Percentiles rank a stretch among this genome's conserved stretches.
These are phyloP conservation scores for Cheilosia pagana DNA, from an alignment of 2,888 invertebrate species.

Conservation along the genomic window DNA sequence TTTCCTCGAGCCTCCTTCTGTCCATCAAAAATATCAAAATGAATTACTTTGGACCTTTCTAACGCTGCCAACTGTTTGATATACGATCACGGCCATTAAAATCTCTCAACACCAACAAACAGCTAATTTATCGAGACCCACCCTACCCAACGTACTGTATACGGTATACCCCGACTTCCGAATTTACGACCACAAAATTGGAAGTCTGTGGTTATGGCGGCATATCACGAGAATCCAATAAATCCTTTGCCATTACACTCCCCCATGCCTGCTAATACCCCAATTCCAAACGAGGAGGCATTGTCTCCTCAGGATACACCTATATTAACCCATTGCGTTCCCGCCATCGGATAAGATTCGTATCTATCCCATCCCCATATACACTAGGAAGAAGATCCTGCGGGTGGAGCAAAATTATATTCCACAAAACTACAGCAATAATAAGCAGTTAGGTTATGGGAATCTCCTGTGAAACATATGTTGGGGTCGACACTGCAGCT, in stretches of 20 bases:
- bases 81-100: slow-evolving; percentile 28
- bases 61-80: slow-evolving; percentile 17
- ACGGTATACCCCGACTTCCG: not conserved
- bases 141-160: not conserved
- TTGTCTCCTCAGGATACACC: slow-evolving; percentile 19
- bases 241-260: slow-evolving; percentile 36
- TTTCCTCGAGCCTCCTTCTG: not conserved
- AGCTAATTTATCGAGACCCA: slow-evolving; percentile 34
- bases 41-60: slow-evolving; percentile 35
- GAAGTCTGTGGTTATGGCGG: slow-evolving; percentile 43
- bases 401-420: slow-evolving; percentile 49
- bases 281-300: not conserved
- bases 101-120: slow-evolving; percentile 45
- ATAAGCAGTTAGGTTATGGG: slow-evolving; percentile 52
- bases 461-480: slow-evolving; percentile 34
- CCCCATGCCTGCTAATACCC: not conserved
- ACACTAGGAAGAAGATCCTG: not conserved
- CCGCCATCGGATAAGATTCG: slow-evolving; percentile 21
- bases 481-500: slow-evolving; percentile 48
- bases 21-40: not conserved
- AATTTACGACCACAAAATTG: slow-evolving; percentile 37
- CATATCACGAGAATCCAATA: slow-evolving; percentile 58
- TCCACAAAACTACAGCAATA: slow-evolving; percentile 48
- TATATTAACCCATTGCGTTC: slow-evolving; percentile 45
- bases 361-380: slow-evolving; percentile 1